Evolutionary conservation across 1,140 invertebrate species (phyloP).

Genomic region (Heliconius hewitsoni): DNA sequence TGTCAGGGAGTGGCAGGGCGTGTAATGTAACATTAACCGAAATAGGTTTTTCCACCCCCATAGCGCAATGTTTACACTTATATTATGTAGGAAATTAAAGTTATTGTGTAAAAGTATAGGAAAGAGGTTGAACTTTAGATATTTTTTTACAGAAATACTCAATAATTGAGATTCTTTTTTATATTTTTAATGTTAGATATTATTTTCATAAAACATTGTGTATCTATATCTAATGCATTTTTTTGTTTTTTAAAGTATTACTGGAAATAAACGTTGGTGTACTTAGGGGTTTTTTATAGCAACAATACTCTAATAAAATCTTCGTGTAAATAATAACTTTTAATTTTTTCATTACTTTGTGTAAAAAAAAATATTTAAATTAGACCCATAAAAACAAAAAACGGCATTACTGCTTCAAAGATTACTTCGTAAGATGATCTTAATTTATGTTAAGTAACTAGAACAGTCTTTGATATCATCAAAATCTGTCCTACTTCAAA

Average conservation of each 20-base stretch:
- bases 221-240: no score
- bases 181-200: no score
- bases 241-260: no score
- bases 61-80: not conserved
- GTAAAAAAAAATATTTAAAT: not conserved
- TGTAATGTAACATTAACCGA: constrained; percentile 20
- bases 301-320: no score
- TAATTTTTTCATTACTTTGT: no score
- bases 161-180: no score
- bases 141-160: not conserved
- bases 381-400: no score
- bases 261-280: no score
- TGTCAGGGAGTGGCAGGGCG: constrained; percentile 16
- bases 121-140: not conserved
- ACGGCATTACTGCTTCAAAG: not conserved
- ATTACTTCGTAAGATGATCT: not conserved
- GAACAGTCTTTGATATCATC: not conserved
- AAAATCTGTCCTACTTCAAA: not conserved
- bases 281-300: no score
- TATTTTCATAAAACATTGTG: no score
- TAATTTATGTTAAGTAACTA: not conserved
- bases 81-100: not conserved
- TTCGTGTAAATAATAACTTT: no score
- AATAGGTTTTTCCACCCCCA: constrained; percentile 15
- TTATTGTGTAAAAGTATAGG: not conserved